phyloP scores from a whole-genome alignment of 2,113 vertebrate genomes.

The Podocnemis expansa region DNA sequence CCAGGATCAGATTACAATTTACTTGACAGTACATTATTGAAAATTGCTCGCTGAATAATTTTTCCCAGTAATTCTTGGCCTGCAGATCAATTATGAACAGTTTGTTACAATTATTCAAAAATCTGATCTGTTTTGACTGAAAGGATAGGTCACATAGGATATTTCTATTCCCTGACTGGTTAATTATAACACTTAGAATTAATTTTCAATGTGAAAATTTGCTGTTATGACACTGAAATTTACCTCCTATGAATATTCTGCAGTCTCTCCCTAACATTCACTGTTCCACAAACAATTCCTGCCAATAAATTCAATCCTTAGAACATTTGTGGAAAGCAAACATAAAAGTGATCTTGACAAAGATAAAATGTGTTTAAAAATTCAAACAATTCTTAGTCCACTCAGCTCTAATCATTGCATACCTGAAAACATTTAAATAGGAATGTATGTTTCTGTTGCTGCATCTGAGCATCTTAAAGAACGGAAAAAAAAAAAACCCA shows the following conservation, averaged over 20 bases:
- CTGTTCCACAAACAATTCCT: not conserved
- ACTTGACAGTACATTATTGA: constrained; percentile 4
- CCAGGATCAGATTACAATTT: not conserved
- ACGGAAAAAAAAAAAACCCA: too few species aligned
- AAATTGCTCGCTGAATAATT: not conserved
- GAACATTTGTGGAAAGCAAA: not conserved
- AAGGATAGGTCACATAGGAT: not conserved
- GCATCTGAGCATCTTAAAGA: not conserved
- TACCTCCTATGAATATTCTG: not conserved
- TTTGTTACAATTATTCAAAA: not conserved
- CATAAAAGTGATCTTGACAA: not conserved
- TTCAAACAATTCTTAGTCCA: not conserved
- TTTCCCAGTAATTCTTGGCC: not conserved
- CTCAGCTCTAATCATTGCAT: not conserved
- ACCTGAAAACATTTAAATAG: not conserved
- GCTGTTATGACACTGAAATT: not conserved
- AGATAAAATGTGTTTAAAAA: constrained; percentile 1
- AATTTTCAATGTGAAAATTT: not conserved
- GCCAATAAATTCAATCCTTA: not conserved
- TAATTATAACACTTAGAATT: not conserved
- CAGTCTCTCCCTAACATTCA: not conserved
- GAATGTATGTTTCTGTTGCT: not conserved
- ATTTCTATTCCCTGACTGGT: not conserved
- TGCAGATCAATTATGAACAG: fast-evolving
- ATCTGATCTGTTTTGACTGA: not conserved